A percentile compares a stretch with the other conserved stretches of the same genome.
These are phyloP conservation scores for Trissolcus brochymenae DNA, from an alignment of 2,888 invertebrate species.

Conservation along the genomic window DNA sequence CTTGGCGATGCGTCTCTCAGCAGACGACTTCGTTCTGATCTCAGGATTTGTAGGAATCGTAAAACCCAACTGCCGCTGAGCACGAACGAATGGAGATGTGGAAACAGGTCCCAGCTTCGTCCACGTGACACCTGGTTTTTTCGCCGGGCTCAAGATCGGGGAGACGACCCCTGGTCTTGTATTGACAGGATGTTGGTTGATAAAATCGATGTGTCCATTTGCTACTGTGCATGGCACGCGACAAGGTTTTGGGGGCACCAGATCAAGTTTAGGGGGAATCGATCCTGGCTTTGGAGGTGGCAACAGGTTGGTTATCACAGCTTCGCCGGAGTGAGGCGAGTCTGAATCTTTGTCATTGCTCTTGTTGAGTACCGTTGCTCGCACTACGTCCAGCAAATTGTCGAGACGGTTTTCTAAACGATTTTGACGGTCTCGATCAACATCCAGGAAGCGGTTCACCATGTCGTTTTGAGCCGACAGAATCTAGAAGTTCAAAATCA, in stretches of 20 bases:
- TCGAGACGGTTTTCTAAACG: slow-evolving; percentile 73
- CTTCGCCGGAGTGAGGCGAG: slow-evolving; percentile 55
- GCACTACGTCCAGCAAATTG: slow-evolving; percentile 71
- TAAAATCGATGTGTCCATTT: slow-evolving; percentile 64
- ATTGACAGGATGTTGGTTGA: slow-evolving; percentile 66
- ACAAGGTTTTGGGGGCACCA: slow-evolving; percentile 74
- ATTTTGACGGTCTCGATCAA: slow-evolving; percentile 73
- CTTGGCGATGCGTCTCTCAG: slow-evolving; percentile 70
- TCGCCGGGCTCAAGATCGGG: slow-evolving; percentile 66
- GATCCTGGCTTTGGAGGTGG: slow-evolving; percentile 72
- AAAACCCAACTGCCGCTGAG: slow-evolving; percentile 71
- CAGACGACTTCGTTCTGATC: slow-evolving; percentile 70
- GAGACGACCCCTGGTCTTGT: slow-evolving; percentile 72
- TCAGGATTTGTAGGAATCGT: slow-evolving; percentile 58
- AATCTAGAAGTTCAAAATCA: slow-evolving; percentile 63
- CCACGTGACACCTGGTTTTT: slow-evolving; percentile 70
- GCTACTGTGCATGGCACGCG: slow-evolving; percentile 71
- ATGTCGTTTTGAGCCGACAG: slow-evolving; percentile 73
- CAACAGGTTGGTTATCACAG: slow-evolving; percentile 64
- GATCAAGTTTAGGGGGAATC: slow-evolving; percentile 71
- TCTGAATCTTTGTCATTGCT: slow-evolving; percentile 63
- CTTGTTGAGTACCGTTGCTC: slow-evolving; percentile 69
- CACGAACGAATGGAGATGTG: slow-evolving; percentile 73
- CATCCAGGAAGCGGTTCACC: slow-evolving; percentile 71
- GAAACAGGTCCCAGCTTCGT: slow-evolving; percentile 73